Percentiles rank a stretch among this genome's conserved stretches.
Evolutionary conservation across 2,888 invertebrate genomes (phyloP).

Genomic region (Drosophila maculinotata): DNA sequence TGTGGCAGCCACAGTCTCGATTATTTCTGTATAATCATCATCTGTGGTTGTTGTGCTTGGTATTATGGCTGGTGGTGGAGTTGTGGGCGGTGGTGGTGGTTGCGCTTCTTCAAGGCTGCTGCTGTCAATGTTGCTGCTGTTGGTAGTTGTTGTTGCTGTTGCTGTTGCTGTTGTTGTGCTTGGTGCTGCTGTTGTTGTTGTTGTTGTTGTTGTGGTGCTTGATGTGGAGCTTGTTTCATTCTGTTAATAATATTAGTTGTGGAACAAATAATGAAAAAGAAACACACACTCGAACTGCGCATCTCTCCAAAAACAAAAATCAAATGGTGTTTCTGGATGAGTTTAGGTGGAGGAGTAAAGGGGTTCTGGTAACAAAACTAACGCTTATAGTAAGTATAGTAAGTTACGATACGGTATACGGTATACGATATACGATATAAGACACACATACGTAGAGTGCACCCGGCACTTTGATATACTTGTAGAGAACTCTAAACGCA

Average conservation of each 20-base stretch:
- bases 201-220: slow-evolving; percentile 60
- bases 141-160: slow-evolving; percentile 43
- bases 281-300: slow-evolving; percentile 51
- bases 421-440: slow-evolving; percentile 49
- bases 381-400: slow-evolving; percentile 27
- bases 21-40: slow-evolving; percentile 60
- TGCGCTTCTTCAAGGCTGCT: slow-evolving; percentile 54
- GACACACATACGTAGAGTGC: slow-evolving; percentile 48
- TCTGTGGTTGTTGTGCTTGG: slow-evolving; percentile 85
- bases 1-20: slow-evolving; percentile 59
- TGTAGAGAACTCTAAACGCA: slow-evolving; percentile 46
- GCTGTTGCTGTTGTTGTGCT: slow-evolving; percentile 47
- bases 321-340: slow-evolving; percentile 48
- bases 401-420: slow-evolving; percentile 30
- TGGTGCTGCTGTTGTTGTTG: slow-evolving; percentile 48
- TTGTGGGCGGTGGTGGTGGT: slow-evolving; percentile 85
- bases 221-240: slow-evolving; percentile 81
- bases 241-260: slow-evolving; percentile 84
- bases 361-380: slow-evolving; percentile 14
- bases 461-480: slow-evolving; percentile 42
- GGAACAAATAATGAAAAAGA: slow-evolving; percentile 79
- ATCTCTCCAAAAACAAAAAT: slow-evolving; percentile 64
- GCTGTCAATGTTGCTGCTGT: slow-evolving; percentile 52
- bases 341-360: not conserved
- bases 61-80: slow-evolving; percentile 69